Evolutionary conservation across 2,113 vertebrate species (phyloP).

Genomic region (Corythornis cristatus): DNA sequence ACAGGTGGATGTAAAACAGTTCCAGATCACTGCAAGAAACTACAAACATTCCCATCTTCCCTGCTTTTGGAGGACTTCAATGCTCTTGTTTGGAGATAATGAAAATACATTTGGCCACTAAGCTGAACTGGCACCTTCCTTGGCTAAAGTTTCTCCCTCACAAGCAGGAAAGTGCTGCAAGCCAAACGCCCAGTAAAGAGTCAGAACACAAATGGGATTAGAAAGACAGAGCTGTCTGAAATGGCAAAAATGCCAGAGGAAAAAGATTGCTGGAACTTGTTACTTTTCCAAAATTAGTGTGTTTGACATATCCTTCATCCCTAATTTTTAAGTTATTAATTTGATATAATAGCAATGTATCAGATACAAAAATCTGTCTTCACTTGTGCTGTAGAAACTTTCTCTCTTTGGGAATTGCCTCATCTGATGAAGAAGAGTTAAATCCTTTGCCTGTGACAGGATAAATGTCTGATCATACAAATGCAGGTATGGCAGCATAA

Average conservation of each 20-base stretch:
- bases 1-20: background rate
- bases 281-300: background rate
- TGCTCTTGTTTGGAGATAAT: background rate
- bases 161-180: fast-evolving
- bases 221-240: background rate
- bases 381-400: background rate
- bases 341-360: conserved; percentile 11
- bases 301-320: background rate
- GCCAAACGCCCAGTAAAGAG: background rate
- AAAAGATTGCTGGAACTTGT: background rate
- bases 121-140: background rate
- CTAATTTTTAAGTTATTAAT: background rate
- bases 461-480: background rate
- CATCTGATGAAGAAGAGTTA: background rate
- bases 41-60: background rate
- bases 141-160: background rate
- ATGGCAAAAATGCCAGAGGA: background rate
- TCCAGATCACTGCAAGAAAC: background rate
- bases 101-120: background rate
- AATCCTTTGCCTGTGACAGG: background rate
- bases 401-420: background rate
- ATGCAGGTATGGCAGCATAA: background rate
- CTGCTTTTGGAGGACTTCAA: background rate
- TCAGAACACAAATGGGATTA: background rate
- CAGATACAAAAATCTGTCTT: background rate